phyloP scores from a whole-genome alignment of 2,113 vertebrate species.

The Camelus dromedarius region DNA sequence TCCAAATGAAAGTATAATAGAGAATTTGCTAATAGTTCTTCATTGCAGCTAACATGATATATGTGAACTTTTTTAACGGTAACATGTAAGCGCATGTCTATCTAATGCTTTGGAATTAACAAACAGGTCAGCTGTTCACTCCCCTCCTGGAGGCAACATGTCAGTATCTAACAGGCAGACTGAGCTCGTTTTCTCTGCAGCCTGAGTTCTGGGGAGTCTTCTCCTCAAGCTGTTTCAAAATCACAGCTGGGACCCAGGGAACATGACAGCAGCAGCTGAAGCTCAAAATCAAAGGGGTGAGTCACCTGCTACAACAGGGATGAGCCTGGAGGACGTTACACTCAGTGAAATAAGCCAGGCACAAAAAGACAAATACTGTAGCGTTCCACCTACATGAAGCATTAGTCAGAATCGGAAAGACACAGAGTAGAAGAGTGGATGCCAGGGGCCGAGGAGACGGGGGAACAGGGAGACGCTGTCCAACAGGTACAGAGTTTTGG shows the following conservation, averaged over 20 bases:
- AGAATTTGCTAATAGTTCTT: background rate
- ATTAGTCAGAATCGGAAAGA: background rate
- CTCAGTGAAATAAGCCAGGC: background rate
- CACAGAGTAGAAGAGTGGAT: background rate
- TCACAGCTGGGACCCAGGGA: background rate
- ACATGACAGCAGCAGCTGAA: background rate
- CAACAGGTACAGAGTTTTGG: background rate
- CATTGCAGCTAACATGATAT: background rate
- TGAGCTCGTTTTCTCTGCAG: background rate
- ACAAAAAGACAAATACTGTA: background rate
- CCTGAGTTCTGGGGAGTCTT: background rate
- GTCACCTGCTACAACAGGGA: background rate
- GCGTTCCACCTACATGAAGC: background rate
- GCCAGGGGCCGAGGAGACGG: no score
- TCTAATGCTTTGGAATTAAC: background rate
- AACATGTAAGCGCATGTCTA: background rate
- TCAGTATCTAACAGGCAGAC: background rate
- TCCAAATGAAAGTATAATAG: background rate
- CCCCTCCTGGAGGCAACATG: background rate
- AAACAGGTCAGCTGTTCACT: background rate
- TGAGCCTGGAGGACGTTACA: background rate
- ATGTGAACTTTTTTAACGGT: background rate
- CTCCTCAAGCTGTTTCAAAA: background rate
- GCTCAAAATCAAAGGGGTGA: background rate
- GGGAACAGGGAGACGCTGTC: background rate